A percentile compares a stretch with the other conserved stretches of the same genome.
Evolutionary conservation across 2,888 invertebrate species (phyloP).

Genomic region (Cephus spinipes): DNA sequence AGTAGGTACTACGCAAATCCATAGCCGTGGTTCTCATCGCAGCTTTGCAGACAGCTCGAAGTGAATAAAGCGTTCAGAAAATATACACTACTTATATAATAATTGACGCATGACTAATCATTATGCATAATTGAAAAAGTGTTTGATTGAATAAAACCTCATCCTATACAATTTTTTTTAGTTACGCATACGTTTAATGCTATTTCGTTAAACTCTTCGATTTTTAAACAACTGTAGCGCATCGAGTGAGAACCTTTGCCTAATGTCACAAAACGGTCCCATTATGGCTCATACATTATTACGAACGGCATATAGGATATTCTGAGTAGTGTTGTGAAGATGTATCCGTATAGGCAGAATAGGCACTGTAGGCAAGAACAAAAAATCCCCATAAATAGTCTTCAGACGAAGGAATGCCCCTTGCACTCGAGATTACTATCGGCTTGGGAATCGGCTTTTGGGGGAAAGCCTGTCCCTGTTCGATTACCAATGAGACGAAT

Average conservation of each 20-base stretch:
- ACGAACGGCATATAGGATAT: not conserved
- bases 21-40: not conserved
- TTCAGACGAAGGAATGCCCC: constrained; percentile 31
- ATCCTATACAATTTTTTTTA: not conserved
- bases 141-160: not conserved
- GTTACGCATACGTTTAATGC: not conserved
- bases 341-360: not conserved
- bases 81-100: not conserved
- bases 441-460: constrained; percentile 35
- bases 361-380: not conserved
- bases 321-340: not conserved
- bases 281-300: constrained; percentile 17
- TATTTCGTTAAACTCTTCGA: not conserved
- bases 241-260: not conserved
- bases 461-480: constrained; percentile 36
- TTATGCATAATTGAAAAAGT: not conserved
- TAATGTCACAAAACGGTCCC: not conserved
- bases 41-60: not conserved
- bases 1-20: not conserved
- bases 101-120: not conserved
- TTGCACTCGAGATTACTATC: constrained; percentile 39
- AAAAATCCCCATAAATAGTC: constrained; percentile 19
- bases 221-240: not conserved
- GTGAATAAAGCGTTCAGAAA: not conserved
- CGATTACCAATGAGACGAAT: constrained; percentile 39